phyloP scores from a whole-genome alignment of 2,797 vertebrate species.

The Ambastaia sidthimunki region DNA sequence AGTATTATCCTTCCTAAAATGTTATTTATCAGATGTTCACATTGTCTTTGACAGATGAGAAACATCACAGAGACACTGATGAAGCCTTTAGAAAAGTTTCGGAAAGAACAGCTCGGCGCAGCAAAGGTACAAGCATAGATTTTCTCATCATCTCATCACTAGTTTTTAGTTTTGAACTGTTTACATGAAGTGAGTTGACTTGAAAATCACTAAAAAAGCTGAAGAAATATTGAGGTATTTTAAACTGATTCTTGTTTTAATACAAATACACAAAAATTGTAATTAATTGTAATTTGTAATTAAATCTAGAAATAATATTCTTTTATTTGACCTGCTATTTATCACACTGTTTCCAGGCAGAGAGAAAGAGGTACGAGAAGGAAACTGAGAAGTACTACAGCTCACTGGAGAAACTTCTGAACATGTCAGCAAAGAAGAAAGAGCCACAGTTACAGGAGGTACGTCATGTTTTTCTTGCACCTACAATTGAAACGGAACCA shows the following conservation, averaged over 20 bases:
- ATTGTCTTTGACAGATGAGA: slow-evolving; percentile 79
- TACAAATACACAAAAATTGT: too few species aligned
- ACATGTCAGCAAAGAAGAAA: slow-evolving; percentile 98
- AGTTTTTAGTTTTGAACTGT: background rate
- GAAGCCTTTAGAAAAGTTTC: slow-evolving; percentile 97
- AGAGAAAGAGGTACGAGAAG: slow-evolving; percentile 97
- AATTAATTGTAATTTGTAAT: too few species aligned
- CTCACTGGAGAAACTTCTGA: slow-evolving; percentile 94
- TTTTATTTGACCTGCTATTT: background rate
- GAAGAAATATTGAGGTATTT: background rate
- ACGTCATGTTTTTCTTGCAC: slow-evolving; percentile 56
- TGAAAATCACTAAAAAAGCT: background rate
- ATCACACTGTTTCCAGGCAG: slow-evolving; percentile 77
- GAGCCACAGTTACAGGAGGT: slow-evolving; percentile 96
- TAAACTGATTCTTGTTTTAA: background rate
- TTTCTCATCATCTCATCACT: slow-evolving; percentile 34
- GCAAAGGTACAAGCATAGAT: slow-evolving; percentile 84
- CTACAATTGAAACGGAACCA: slow-evolving; percentile 3
- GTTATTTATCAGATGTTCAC: background rate
- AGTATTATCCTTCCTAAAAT: background rate
- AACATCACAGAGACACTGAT: slow-evolving; percentile 98
- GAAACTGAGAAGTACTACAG: slow-evolving; percentile 98
- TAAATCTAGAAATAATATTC: too few species aligned
- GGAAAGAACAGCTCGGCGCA: slow-evolving; percentile 94
- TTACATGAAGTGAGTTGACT: background rate